Evolutionary conservation across 1,140 invertebrate species (phyloP).

Genomic region (Drosophila micromelanica): DNA sequence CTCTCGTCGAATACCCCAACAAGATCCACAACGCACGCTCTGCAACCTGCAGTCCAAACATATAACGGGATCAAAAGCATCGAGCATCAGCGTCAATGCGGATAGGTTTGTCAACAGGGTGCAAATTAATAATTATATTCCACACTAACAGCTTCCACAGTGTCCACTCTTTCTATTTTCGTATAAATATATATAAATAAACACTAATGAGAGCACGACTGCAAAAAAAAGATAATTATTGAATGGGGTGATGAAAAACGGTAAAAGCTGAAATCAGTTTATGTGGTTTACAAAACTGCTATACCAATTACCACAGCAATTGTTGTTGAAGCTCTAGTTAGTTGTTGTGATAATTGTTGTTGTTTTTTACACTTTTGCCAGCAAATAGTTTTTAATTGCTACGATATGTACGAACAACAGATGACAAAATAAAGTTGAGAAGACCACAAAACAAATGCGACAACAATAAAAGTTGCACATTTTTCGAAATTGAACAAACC

Average conservation of each 20-base stretch:
- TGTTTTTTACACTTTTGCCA: constrained; percentile 54
- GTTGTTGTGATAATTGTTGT: constrained; percentile 25
- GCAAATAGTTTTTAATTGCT: constrained; percentile 78
- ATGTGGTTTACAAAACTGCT: constrained; percentile 63
- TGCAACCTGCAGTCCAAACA: too few relatives aligned
- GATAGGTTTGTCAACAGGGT: too few relatives aligned
- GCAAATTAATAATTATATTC: too few relatives aligned
- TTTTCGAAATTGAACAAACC: constrained; percentile 4
- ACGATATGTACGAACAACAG: constrained; percentile 43
- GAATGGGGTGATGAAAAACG: neutral
- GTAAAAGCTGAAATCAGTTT: constrained; percentile 71
- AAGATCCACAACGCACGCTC: too few relatives aligned
- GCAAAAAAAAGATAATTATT: constrained; percentile 36
- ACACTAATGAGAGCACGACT: neutral
- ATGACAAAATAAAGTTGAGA: constrained; percentile 46
- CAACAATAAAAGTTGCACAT: constrained; percentile 28
- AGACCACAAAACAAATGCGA: constrained; percentile 34
- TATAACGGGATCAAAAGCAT: too few relatives aligned
- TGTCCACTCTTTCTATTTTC: too few relatives aligned
- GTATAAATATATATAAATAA: neutral
- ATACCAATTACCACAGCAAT: constrained; percentile 71
- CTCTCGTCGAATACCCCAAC: too few relatives aligned
- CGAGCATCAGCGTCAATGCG: too few relatives aligned
- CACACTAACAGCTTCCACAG: too few relatives aligned
- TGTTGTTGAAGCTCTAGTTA: constrained; percentile 36